Conservation (phyloP, 53 echinoderm and acorn worm species). For the Paelopatides confundens region DNA sequence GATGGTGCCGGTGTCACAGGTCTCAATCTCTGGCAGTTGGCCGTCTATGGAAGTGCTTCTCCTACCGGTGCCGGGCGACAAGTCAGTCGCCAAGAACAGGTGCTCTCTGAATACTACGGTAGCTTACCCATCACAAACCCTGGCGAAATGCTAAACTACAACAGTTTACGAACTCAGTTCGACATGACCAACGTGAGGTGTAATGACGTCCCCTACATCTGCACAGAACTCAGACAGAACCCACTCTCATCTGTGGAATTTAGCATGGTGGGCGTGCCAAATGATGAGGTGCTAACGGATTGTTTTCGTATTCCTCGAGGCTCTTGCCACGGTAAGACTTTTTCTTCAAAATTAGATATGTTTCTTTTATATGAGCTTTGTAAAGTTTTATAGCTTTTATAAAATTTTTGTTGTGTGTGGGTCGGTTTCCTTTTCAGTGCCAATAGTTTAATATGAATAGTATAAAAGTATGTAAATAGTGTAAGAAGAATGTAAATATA, state of each 20-base stretch:
- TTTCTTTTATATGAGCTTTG: too few species aligned
- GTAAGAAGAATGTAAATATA: too few species aligned
- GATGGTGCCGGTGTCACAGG: constrained; percentile 74
- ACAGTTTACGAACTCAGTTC: constrained; percentile 70
- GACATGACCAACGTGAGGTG: constrained; percentile 81
- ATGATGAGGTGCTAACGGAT: constrained; percentile 70
- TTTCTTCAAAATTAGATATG: too few species aligned
- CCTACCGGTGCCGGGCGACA: constrained; percentile 57
- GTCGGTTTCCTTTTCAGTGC: too few species aligned
- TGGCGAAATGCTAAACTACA: constrained; percentile 72
- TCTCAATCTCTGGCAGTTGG: constrained; percentile 69
- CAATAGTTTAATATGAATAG: too few species aligned
- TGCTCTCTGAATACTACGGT: constrained; percentile 74
- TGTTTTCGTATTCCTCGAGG: constrained; percentile 79
- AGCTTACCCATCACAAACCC: constrained; percentile 57
- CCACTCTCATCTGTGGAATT: constrained; percentile 70
- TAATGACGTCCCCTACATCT: constrained; percentile 66
- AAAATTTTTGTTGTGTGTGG: too few species aligned
- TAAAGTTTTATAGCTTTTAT: too few species aligned
- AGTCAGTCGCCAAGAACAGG: constrained; percentile 63
- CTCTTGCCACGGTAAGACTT: constrained; percentile 70
- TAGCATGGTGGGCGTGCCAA: constrained; percentile 66
- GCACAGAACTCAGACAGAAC: constrained; percentile 83
- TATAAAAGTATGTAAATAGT: too few species aligned
- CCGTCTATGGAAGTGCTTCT: constrained; percentile 69